Base-by-base conservation (phyloP, 2,113 vertebrate genomes). In the Mormyrus lacerda region DNA sequence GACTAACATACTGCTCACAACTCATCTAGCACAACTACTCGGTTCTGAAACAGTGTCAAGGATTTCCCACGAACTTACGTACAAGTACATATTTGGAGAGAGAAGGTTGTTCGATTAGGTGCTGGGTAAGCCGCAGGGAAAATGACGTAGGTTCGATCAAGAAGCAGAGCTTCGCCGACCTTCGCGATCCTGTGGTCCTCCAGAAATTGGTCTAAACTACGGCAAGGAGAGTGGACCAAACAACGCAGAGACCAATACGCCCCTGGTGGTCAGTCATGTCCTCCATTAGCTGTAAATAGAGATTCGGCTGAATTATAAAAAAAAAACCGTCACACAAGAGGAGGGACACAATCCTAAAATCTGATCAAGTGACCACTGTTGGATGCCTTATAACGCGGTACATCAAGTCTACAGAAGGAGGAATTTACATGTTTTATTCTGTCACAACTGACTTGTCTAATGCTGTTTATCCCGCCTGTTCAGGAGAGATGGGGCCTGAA, bases 41-140 rank as follows among this genome's bases (percentile, higher is more conserved):
- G 3, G 13, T 48, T 83, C 50, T 15, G 55, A 50, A 88, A 35
- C 39, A 87, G 9, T 53, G 48, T 79, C 65, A 76, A 84, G 27
- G 24, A 2, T 42, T 88, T 55, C 45, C 27, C 48, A 47, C 11
- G 39, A 65, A 9, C 39, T 31, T 87, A 88, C 73, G 39, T 90
- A 88, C 87, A 90, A 90, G 73, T 5, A 45, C 27, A 73, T 47
- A 79, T 82, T 61, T 19, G 45, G 82, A 45, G 82, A 45, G 82
- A 76, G 39, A 83, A 48, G 39, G 39, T 19, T 27, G 79, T 45
- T 76, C 47, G 73, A 31, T 55, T 90, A 90, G 85, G 53, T 89
- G 44, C 1, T 69, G 61, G n/a, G n/a, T 27, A 27, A 10, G 58
- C n/a, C n/a, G n/a, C 10, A n/a, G 9, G 27, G 61, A 31, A 69